These are phyloP conservation scores for Clarias pachynema DNA, from an alignment of 2,797 vertebrate species.

Conservation along the genomic window DNA sequence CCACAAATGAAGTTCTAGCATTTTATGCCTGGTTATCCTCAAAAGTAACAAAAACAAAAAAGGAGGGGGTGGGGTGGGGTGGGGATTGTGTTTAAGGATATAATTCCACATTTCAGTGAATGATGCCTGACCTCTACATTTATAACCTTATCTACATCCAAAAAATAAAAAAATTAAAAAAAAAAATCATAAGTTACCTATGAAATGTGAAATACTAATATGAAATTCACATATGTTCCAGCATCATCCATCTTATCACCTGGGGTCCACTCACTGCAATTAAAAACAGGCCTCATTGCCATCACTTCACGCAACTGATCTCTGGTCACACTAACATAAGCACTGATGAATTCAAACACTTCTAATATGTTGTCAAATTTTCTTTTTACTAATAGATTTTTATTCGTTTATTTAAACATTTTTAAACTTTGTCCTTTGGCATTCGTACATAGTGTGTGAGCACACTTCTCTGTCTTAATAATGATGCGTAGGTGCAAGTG, in stretches of 20 bases:
- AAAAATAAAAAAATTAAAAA: background rate
- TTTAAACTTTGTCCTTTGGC: background rate
- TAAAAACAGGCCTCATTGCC: background rate
- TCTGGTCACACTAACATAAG: background rate
- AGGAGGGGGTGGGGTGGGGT: background rate
- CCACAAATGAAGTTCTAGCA: background rate
- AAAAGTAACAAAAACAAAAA: background rate
- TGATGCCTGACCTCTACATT: background rate
- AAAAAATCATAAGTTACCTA: background rate
- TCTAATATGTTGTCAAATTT: too few relatives aligned
- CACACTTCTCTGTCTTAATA: background rate
- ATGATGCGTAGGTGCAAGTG: background rate
- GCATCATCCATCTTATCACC: background rate
- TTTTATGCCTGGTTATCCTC: background rate
- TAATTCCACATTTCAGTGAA: background rate
- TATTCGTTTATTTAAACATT: conserved; percentile 2
- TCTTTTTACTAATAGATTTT: background rate
- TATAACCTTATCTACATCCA: background rate
- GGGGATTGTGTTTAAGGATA: background rate
- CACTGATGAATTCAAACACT: background rate
- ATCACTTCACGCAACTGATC: conserved; percentile 11
- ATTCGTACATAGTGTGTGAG: background rate
- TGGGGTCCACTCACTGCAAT: background rate
- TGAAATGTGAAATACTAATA: background rate
- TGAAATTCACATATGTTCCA: conserved; percentile 9